Percentiles rank a stretch among this genome's conserved stretches.
Evolutionary conservation across 2,888 invertebrate genomes (phyloP).

Genomic region (Antheraea assamensis): DNA sequence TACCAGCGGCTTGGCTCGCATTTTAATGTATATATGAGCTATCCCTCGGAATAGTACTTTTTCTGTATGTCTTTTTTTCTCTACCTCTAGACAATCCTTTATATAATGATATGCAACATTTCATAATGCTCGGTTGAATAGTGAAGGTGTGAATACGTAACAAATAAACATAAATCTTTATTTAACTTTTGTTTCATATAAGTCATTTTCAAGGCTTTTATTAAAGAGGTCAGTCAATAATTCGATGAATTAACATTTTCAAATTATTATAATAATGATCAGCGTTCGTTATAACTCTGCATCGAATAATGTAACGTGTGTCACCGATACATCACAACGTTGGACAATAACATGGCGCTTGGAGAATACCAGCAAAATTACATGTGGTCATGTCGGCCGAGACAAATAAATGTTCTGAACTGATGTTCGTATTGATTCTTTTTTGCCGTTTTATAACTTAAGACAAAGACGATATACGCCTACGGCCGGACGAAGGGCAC

Average conservation of each 20-base stretch:
- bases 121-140: too few relatives aligned
- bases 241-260: neutral
- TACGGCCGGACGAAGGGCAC: conserved; percentile 69
- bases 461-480: conserved; percentile 79
- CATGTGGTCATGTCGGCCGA: conserved; percentile 61
- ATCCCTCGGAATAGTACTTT: too few relatives aligned
- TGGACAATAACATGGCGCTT: conserved; percentile 61
- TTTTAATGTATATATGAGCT: too few relatives aligned
- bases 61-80: too few relatives aligned
- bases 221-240: neutral
- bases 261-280: conserved; percentile 22
- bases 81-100: too few relatives aligned
- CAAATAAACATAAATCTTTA: too few relatives aligned
- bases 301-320: conserved; percentile 57
- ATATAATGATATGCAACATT: too few relatives aligned
- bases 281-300: conserved; percentile 38
- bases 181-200: too few relatives aligned
- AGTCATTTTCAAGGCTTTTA: neutral
- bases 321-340: conserved; percentile 60
- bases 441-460: conserved; percentile 64
- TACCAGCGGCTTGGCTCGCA: too few relatives aligned
- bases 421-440: conserved; percentile 59
- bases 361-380: conserved; percentile 68
- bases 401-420: conserved; percentile 73
- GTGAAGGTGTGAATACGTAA: too few relatives aligned